Evolutionary conservation across 2,797 vertebrate species (phyloP).

Genomic region (Sardinella longiceps): DNA sequence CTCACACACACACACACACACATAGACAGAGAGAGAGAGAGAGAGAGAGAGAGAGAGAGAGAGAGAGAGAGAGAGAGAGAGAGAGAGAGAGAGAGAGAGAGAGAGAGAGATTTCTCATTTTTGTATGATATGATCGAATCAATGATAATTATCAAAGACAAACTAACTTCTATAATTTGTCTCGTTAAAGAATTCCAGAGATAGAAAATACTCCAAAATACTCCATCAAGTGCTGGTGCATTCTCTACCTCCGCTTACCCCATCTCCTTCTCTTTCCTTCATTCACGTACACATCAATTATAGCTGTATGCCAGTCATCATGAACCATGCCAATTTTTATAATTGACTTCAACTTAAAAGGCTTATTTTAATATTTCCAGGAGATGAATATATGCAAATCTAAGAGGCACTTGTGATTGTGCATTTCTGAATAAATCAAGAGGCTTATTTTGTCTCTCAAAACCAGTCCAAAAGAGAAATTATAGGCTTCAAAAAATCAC

Average conservation of each 20-base stretch:
- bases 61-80: no score
- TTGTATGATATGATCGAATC: not conserved
- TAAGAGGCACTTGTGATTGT: conserved; percentile 47
- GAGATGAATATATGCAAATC: conserved; percentile 54
- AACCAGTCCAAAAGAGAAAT: conserved; percentile 46
- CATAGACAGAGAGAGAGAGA: no score
- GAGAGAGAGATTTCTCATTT: not conserved
- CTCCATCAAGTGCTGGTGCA: not conserved
- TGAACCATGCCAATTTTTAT: conserved; percentile 48
- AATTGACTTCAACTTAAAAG: conserved; percentile 53
- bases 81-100: no score
- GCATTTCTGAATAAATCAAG: conserved; percentile 56
- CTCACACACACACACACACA: no score
- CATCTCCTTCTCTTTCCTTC: not conserved
- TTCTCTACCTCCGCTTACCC: not conserved
- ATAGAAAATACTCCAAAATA: not conserved
- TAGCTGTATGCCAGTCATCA: conserved; percentile 28
- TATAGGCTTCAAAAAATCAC: not conserved
- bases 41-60: no score
- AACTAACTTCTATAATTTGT: not conserved
- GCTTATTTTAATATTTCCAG: conserved; percentile 51
- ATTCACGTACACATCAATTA: not conserved
- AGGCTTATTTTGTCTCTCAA: conserved; percentile 37
- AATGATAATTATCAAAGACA: not conserved
- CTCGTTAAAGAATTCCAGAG: not conserved